phyloP scores from a whole-genome alignment of 2,888 invertebrate species.

The Drosophila mercatorum region DNA sequence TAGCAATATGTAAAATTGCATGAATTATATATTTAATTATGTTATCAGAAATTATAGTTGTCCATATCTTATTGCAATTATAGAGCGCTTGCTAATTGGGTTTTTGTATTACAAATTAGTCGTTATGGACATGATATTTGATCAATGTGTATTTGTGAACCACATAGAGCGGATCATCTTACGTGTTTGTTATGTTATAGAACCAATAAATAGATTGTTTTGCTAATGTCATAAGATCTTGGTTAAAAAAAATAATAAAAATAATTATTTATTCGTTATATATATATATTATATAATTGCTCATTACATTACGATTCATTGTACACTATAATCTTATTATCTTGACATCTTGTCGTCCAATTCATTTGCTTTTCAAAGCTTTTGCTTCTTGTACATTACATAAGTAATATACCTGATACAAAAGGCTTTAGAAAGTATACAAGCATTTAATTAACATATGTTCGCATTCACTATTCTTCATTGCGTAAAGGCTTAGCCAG shows the following conservation, averaged over 20 bases:
- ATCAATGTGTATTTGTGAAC: background rate
- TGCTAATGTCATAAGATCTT: background rate
- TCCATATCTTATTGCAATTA: no score
- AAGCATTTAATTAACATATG: constrained; percentile 15
- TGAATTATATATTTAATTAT: background rate
- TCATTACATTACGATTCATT: background rate
- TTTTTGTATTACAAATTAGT: background rate
- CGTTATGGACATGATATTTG: background rate
- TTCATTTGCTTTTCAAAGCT: no score
- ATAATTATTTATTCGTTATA: no score
- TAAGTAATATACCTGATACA: no score
- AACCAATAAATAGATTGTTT: background rate
- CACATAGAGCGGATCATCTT: background rate
- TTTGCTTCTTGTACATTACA: no score
- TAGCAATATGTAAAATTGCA: background rate
- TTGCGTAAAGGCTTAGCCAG: constrained; percentile 45
- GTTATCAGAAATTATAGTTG: no score
- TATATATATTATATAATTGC: no score
- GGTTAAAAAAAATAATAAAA: background rate
- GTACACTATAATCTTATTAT: background rate
- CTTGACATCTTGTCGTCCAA: background rate
- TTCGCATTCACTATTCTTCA: constrained; percentile 13
- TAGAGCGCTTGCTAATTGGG: no score
- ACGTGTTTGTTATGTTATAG: background rate
- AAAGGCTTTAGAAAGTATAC: background rate